A percentile compares a stretch with the other conserved stretches of the same genome.
Evolutionary conservation across 2,888 invertebrate genomes (phyloP).

Genomic region (Oligia strigilis): DNA sequence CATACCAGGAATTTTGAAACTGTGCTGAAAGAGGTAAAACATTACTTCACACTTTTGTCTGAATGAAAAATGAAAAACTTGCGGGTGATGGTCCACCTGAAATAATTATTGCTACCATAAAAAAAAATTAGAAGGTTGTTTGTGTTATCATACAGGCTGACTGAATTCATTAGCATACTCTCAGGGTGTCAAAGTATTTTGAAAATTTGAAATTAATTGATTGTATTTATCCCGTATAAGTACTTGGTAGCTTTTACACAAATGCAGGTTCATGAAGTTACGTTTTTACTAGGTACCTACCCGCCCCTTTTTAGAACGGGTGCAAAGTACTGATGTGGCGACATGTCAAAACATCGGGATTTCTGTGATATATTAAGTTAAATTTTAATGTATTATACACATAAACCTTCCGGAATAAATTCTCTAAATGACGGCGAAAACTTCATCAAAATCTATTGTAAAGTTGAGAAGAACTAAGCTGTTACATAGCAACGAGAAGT

Average conservation of each 20-base stretch:
- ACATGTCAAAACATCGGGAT: not conserved
- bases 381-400: not conserved
- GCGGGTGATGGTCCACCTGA: not conserved
- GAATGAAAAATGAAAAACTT: not conserved
- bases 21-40: conserved; percentile 93
- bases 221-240: not conserved
- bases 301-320: not conserved
- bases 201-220: not conserved
- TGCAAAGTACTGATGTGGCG: not conserved
- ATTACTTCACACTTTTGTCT: not conserved
- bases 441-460: not conserved
- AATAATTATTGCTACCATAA: not conserved
- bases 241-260: not conserved
- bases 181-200: not conserved
- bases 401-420: not conserved
- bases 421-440: not conserved
- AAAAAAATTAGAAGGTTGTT: not conserved
- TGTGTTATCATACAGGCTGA: not conserved
- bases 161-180: not conserved
- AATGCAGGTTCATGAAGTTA: not conserved
- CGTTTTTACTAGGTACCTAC: not conserved
- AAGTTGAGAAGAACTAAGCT: not conserved
- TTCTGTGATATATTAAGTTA: not conserved
- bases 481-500: not conserved
- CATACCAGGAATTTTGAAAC: conserved; percentile 97